Evolutionary conservation across 2,113 vertebrate species (phyloP).

Genomic region (Sapayoa aenigma): DNA sequence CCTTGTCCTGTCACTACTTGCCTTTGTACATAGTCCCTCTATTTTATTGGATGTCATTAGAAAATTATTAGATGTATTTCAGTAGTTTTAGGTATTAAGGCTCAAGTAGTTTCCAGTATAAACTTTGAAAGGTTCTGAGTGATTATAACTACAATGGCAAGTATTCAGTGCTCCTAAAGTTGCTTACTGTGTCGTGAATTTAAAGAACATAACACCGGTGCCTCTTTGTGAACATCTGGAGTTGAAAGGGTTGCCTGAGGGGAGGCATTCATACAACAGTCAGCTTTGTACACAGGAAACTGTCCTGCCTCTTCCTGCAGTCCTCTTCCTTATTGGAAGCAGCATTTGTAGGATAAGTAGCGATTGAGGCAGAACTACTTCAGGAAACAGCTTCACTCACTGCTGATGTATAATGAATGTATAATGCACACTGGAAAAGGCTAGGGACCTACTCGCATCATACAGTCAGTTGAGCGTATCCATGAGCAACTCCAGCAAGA

Average conservation of each 20-base stretch:
- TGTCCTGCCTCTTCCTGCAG: background rate
- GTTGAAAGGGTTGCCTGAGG: background rate
- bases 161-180: background rate
- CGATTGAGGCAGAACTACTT: background rate
- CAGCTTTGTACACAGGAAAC: background rate
- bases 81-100: background rate
- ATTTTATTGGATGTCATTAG: background rate
- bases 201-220: background rate
- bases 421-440: background rate
- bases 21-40: background rate
- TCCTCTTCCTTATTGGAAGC: background rate
- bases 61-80: background rate
- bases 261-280: background rate
- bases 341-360: background rate
- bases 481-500: background rate
- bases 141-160: background rate
- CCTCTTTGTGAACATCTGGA: background rate
- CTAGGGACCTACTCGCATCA: background rate
- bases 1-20: background rate
- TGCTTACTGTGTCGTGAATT: background rate
- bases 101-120: background rate
- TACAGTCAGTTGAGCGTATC: background rate
- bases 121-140: background rate
- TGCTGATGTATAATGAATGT: background rate
- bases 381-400: background rate